These are phyloP conservation scores for Pipistrellus pygmaeus DNA, from an alignment of 2,797 vertebrate genomes.

Conservation along the genomic window DNA sequence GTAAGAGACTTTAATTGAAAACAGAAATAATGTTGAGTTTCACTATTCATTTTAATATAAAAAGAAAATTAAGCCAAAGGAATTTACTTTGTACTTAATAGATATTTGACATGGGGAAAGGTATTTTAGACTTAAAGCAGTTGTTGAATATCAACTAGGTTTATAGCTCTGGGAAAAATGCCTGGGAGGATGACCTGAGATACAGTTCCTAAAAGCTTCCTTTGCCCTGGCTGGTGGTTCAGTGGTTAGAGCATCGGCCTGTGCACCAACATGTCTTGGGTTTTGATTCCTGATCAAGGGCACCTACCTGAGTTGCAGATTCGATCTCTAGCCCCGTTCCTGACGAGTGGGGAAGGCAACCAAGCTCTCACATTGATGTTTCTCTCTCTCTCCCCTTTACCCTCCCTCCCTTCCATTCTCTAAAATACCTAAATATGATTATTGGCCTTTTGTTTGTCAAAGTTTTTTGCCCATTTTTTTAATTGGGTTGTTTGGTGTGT, in stretches of 20 bases:
- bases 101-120: not conserved
- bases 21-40: not conserved
- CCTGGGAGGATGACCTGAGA: not conserved
- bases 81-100: slow-evolving; percentile 24
- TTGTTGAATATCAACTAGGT: not conserved
- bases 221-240: not conserved
- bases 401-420: too few relatives aligned
- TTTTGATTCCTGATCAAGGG: too few relatives aligned
- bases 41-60: slow-evolving; percentile 32
- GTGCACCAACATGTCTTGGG: too few relatives aligned
- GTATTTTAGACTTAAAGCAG: not conserved
- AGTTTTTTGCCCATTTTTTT: not conserved
- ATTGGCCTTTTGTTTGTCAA: not conserved
- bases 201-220: not conserved
- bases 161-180: not conserved
- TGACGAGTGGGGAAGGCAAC: too few relatives aligned
- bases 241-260: too few relatives aligned
- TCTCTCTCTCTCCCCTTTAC: too few relatives aligned
- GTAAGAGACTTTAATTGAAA: slow-evolving; percentile 77
- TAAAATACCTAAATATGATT: not conserved
- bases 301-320: too few relatives aligned
- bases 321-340: too few relatives aligned
- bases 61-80: not conserved
- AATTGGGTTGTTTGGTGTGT: not conserved
- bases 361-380: too few relatives aligned